phyloP scores from a whole-genome alignment of 2,113 vertebrate species.

The Myrmophylax atrothorax region DNA sequence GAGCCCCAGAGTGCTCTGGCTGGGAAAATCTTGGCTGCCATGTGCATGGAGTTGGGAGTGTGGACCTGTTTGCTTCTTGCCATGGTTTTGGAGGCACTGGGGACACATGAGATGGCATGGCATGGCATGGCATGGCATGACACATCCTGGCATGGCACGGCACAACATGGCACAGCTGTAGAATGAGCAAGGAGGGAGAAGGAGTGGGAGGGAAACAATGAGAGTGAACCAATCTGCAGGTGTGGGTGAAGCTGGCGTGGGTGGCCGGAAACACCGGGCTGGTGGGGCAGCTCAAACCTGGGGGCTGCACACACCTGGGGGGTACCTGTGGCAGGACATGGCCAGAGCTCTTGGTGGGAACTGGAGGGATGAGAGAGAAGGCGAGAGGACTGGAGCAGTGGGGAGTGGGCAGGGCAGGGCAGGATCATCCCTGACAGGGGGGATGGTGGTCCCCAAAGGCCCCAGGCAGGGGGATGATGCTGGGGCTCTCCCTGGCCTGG shows the following conservation, averaged over 20 bases:
- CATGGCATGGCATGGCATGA: accelerated
- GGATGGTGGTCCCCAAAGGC: not conserved
- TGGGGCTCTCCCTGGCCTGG: not conserved
- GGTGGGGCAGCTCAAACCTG: not conserved
- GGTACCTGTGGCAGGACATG: accelerated
- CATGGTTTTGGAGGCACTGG: accelerated
- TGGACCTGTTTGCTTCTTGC: not conserved
- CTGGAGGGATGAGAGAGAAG: not conserved
- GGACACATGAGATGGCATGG: accelerated
- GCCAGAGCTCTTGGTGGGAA: not conserved
- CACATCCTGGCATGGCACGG: not conserved
- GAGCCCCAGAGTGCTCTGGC: not conserved
- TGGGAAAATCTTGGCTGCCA: not conserved
- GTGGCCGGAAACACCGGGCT: accelerated
- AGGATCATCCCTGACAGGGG: not conserved
- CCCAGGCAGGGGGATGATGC: not conserved
- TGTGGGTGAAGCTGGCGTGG: not conserved
- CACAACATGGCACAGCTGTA: not conserved
- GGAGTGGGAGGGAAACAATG: not conserved
- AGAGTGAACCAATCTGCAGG: not conserved
- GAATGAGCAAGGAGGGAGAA: not conserved
- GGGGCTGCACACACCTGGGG: too few species aligned
- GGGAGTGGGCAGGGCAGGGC: not conserved
- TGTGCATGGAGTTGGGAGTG: accelerated
- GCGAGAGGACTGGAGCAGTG: not conserved